phyloP scores from a whole-genome alignment of 2,113 vertebrate genomes.

The Cryptomyrus ogoouensis region DNA sequence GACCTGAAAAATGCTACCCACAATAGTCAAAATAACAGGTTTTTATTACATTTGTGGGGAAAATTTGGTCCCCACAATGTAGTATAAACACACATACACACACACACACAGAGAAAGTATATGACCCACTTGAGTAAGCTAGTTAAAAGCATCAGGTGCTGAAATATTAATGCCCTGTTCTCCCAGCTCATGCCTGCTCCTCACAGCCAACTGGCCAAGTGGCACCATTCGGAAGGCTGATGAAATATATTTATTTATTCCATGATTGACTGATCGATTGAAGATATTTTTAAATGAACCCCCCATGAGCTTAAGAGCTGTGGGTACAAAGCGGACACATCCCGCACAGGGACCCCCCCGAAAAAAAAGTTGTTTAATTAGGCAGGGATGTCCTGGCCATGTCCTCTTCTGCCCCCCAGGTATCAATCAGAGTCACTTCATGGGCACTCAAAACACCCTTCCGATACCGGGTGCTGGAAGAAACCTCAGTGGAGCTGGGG shows the following conservation, averaged over 20 bases:
- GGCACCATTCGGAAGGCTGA: slow-evolving; percentile 62
- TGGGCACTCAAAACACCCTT: slow-evolving; percentile 20
- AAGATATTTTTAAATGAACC: slow-evolving; percentile 79
- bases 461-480: not conserved
- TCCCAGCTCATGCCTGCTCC: slow-evolving; percentile 66
- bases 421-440: slow-evolving; percentile 54
- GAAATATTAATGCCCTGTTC: slow-evolving; percentile 70
- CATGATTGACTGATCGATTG: slow-evolving; percentile 78
- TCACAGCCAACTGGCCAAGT: slow-evolving; percentile 69
- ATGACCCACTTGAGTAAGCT: slow-evolving; percentile 70
- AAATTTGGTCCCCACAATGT: too few species aligned
- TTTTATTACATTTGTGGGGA: too few species aligned
- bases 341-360: slow-evolving; percentile 57
- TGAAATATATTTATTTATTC: slow-evolving; percentile 51
- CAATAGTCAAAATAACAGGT: too few species aligned
- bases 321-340: slow-evolving; percentile 63
- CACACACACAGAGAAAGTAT: slow-evolving; percentile 58
- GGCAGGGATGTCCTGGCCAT: slow-evolving; percentile 56
- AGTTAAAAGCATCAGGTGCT: slow-evolving; percentile 69
- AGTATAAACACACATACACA: slow-evolving; percentile 45
- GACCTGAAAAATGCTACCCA: too few species aligned
- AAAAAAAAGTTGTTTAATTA: slow-evolving; percentile 65
- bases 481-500: not conserved
- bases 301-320: slow-evolving; percentile 64
- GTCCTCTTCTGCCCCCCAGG: slow-evolving; percentile 36